Evolutionary conservation across 2,797 vertebrate species (phyloP), one percentile per base, ranked within the genome.

Genomic region (Alauda arvensis): DNA sequence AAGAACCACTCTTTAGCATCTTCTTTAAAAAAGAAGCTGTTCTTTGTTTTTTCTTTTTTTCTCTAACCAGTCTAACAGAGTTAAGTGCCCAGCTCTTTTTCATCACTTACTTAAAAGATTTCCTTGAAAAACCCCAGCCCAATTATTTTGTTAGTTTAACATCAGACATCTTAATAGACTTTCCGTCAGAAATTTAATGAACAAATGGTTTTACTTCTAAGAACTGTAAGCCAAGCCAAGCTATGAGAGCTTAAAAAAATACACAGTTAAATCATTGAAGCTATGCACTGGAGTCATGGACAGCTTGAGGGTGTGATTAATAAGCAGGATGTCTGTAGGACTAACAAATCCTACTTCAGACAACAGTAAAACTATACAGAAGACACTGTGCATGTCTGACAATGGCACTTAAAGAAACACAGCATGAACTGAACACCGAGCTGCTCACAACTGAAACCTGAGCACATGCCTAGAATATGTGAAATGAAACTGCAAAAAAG

Each of bases 1-100:
- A 84, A 74, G 25, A 70, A 79, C 25, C 42, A 62, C 12, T 78
- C 28, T 72, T 91, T 20, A 88, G 46, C 37, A 77, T 37, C 51
- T 70, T 76, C n/a, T 75, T 43, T 59, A 76, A 79, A 57, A 70
- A 84, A 76, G 45, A 69, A 87, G 48, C 48, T 56, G 17, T 20
- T 3, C 63, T 86, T 84, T 45, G n/a, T 2, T 78, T 70, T 26
- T 20, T 31, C 48, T 33, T 40, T 40, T 24, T 28, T 71, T 42
- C 59, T 26, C 71, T 83, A 88, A 81, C 14, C 25, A 3, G 29
- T 85, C 74, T 87, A 94, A 95, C 90, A 93, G 92, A 80, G 83
- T 92, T 94, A 93, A 94, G 94, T 92, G 93, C 92, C 88, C 93
- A 94, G 93, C 92, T 93, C 88, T 88, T 88, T 87, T 69, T 81